Conservation (phyloP, 2,888 invertebrate species). For the Sepioteuthis lessoniana region DNA sequence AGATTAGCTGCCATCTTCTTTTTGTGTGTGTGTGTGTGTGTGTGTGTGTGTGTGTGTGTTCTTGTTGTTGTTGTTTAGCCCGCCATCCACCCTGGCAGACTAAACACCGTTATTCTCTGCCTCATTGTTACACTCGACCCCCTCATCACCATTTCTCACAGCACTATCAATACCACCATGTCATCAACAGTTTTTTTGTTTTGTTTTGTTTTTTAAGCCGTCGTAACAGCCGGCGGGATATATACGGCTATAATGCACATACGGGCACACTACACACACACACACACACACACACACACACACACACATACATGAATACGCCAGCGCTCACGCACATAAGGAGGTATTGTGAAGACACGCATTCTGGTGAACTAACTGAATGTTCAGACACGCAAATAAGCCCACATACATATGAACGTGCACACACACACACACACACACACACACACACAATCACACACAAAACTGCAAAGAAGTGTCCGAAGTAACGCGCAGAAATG, state of each 20-base stretch:
- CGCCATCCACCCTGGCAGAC: neutral
- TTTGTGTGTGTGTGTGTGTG: no score
- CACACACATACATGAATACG: no score
- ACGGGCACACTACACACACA: neutral
- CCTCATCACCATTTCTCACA: constrained; percentile 33
- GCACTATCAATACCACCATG: neutral
- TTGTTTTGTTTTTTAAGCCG: neutral
- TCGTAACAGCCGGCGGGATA: neutral
- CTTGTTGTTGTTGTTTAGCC: neutral
- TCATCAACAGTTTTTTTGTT: neutral
- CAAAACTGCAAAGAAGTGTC: no score
- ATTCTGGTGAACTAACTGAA: no score
- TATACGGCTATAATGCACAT: neutral
- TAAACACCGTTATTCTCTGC: neutral
- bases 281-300: neutral
- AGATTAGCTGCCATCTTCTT: neutral
- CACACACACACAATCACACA: no score
- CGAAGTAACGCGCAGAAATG: no score
- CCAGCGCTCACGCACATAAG: no score
- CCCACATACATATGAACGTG: no score
- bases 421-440: no score
- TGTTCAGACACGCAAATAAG: no score
- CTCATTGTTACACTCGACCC: neutral
- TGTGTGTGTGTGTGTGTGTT: no score
- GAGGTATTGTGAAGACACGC: no score